Base-by-base conservation (phyloP, 2,797 vertebrate genomes). In the Eospalax fontanierii region DNA sequence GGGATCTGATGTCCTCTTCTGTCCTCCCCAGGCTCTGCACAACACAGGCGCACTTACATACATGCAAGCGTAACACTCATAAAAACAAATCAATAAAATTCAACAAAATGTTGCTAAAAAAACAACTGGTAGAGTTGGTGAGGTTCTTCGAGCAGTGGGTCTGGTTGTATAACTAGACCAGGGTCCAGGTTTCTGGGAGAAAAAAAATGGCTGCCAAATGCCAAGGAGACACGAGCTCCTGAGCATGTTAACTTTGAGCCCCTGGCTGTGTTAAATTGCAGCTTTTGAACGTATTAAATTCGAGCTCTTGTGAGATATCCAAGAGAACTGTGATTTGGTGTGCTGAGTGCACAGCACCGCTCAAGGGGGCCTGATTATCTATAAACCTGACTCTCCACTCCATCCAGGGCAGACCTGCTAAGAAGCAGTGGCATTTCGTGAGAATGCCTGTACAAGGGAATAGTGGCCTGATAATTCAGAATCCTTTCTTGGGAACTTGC, bases 161-260 rank as follows among this genome's bases (percentile, higher is more conserved):
- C 46, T 46, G 46, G 46, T 84, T 46, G 76, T 80, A n/a, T 50
- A 38, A 40, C 46, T 43, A 59, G 19, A 54, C 70, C 18, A 87
- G 38, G n/a, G 11, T 6, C 75, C 75, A 92, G 70, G 33, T 61
- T 91, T 93, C 89, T 80, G 78, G 68, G 66, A 78, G 54, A 78
- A 46, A 54, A 63, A 22, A 65, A 18, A 61, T 40, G 18, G 12
- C 30, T 74, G 68, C 16, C 33, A 87, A 82, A 80, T 35, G 35
- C 21, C 66, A 30, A 35, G 57, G 22, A 66, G 85, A 73, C 74
- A 59, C 43, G n/a, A 71, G 61, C 26, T 84, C 78, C 12, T 73
- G 66, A 84, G 63, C 24, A 43, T 19, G 15, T 74, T 65, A 71
- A 79, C n/a, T 78, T 54, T 88, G 68, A 89, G 11, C 35, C 70